phyloP scores from a whole-genome alignment of 1,140 invertebrate genomes.

The Chironomus tepperi region DNA sequence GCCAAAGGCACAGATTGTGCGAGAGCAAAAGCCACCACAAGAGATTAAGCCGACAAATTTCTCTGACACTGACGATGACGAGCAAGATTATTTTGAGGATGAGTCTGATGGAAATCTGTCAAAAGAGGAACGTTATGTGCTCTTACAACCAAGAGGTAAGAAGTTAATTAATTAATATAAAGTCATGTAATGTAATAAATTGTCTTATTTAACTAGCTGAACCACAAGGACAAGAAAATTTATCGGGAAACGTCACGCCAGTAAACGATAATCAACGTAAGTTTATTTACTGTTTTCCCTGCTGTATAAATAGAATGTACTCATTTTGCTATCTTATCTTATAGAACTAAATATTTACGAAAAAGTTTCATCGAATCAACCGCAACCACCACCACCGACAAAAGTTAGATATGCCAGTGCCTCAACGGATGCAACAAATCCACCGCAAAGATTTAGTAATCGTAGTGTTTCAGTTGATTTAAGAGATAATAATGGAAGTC shows the following conservation, averaged over 20 bases:
- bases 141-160: slow-evolving; percentile 58
- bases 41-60: not conserved
- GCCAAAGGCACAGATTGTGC: not conserved
- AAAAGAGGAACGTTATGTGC: slow-evolving; percentile 73
- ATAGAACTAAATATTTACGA: not conserved
- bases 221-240: slow-evolving; percentile 83
- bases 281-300: not conserved
- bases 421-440: slow-evolving; percentile 25
- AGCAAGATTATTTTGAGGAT: slow-evolving; percentile 13
- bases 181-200: too few relatives aligned
- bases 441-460: slow-evolving; percentile 1
- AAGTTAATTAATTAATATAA: too few relatives aligned
- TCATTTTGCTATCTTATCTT: not conserved
- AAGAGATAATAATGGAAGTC: slow-evolving; percentile 5
- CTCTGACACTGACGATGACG: slow-evolving; percentile 12
- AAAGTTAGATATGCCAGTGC: slow-evolving; percentile 21
- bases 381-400: not conserved
- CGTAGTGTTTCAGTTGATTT: slow-evolving; percentile 26
- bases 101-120: slow-evolving; percentile 82
- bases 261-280: slow-evolving; percentile 39
- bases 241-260: slow-evolving; percentile 42
- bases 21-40: not conserved
- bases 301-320: not conserved
- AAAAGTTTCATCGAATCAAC: slow-evolving; percentile 1
- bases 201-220: slow-evolving; percentile 49